Percentiles rank a stretch among this genome's conserved stretches.
These are phyloP conservation scores for Aphidoletes aphidimyza DNA, from an alignment of 2,888 invertebrate genomes.

Conservation along the genomic window DNA sequence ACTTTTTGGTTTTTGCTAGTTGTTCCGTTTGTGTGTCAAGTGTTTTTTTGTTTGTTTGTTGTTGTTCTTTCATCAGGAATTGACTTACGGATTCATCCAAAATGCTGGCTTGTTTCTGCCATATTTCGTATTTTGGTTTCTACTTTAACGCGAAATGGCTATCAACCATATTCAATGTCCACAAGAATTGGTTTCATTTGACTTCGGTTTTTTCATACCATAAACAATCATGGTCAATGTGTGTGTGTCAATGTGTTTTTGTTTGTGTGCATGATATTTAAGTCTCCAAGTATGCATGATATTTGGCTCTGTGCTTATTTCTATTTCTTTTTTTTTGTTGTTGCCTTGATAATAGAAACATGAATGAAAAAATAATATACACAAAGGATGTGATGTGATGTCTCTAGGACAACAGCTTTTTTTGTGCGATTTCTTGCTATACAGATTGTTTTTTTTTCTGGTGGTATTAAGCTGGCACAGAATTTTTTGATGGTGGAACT, in stretches of 20 bases:
- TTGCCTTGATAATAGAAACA: not conserved
- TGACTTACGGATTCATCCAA: not conserved
- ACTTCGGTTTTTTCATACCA: constrained; percentile 1
- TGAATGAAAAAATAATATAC: no score
- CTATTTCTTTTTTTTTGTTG: not conserved
- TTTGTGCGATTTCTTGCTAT: no score
- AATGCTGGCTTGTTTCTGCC: not conserved
- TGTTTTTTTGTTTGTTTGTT: not conserved
- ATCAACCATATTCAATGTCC: constrained; percentile 39
- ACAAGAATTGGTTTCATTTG: constrained; percentile 24
- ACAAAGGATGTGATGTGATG: not conserved
- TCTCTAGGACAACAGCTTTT: not conserved
- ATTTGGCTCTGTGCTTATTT: not conserved
- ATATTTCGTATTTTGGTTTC: not conserved
- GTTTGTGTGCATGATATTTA: no score
- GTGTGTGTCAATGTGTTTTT: no score
- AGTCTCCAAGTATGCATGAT: not conserved
- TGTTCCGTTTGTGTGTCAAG: not conserved
- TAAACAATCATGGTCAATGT: constrained; percentile 32
- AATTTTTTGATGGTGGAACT: not conserved
- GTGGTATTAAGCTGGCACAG: not conserved
- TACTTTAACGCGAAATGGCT: no score
- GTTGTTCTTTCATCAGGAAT: not conserved
- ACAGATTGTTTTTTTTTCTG: not conserved
- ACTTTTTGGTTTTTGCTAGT: not conserved